A percentile compares a stretch with the other conserved stretches of the same genome.
phyloP scores from a whole-genome alignment of 2,888 invertebrate species.

The Ophion costatus region DNA sequence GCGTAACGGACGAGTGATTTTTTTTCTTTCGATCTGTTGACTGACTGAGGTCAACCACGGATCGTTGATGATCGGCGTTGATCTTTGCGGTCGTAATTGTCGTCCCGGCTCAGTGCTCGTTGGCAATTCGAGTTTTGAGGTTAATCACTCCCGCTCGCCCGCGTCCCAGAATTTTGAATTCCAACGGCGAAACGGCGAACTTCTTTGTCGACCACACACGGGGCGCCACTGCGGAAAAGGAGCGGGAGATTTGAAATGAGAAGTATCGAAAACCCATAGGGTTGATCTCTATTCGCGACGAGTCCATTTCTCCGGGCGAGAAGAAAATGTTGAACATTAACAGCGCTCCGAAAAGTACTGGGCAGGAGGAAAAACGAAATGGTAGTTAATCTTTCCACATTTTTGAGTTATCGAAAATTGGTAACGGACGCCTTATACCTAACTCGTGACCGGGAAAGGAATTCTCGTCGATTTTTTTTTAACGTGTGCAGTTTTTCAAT shows the following conservation, averaged over 20 bases:
- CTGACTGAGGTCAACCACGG: not conserved
- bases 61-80: not conserved
- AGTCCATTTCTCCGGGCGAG: not conserved
- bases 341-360: constrained; percentile 12
- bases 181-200: constrained; percentile 34
- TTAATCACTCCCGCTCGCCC: not conserved
- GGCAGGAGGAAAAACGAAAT: not conserved
- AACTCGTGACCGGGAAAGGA: no score
- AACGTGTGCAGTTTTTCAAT: no score
- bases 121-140: not conserved
- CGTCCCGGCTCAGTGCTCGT: not conserved
- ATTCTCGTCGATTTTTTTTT: no score
- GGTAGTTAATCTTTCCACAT: constrained; percentile 5
- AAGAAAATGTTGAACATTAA: not conserved
- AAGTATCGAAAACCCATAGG: constrained; percentile 2
- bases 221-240: constrained; percentile 8
- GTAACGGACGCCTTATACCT: no score
- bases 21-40: not conserved
- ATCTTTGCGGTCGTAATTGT: not conserved
- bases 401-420: not conserved
- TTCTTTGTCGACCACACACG: constrained; percentile 4
- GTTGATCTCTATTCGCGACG: not conserved
- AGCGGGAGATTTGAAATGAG: constrained; percentile 5
- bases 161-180: constrained; percentile 36
- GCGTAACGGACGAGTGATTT: not conserved